Conservation (phyloP, 2,888 invertebrate species). For the Brachyptera risi region DNA sequence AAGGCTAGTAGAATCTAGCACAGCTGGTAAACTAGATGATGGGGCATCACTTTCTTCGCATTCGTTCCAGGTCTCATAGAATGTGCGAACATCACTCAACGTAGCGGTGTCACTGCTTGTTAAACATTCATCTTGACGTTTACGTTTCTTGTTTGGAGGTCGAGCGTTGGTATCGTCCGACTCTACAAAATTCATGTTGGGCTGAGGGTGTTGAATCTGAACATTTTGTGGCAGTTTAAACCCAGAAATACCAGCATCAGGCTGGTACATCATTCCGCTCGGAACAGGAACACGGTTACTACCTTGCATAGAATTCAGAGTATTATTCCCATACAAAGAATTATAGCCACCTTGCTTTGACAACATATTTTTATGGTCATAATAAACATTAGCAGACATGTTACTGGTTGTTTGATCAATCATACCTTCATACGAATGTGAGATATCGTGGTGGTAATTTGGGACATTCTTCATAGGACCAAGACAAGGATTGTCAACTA, state of each 20-base stretch:
- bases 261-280: too few species aligned
- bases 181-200: too few species aligned
- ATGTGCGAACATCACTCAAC: background rate
- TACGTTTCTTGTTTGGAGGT: too few species aligned
- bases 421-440: background rate
- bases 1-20: background rate
- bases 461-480: background rate
- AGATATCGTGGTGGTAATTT: background rate
- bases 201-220: too few species aligned
- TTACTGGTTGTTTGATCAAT: background rate
- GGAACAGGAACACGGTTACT: too few species aligned
- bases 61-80: background rate
- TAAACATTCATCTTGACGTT: too few species aligned
- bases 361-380: background rate
- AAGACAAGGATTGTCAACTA: conserved; percentile 5
- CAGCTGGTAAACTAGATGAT: background rate
- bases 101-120: background rate
- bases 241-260: too few species aligned
- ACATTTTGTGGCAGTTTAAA: too few species aligned
- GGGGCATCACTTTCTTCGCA: background rate
- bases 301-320: too few species aligned
- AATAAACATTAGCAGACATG: background rate
- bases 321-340: background rate
- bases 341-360: background rate
- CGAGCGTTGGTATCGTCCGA: too few species aligned